These are phyloP conservation scores for Cyrtodaria siliqua DNA, from an alignment of 2,888 invertebrate species.

Conservation along the genomic window DNA sequence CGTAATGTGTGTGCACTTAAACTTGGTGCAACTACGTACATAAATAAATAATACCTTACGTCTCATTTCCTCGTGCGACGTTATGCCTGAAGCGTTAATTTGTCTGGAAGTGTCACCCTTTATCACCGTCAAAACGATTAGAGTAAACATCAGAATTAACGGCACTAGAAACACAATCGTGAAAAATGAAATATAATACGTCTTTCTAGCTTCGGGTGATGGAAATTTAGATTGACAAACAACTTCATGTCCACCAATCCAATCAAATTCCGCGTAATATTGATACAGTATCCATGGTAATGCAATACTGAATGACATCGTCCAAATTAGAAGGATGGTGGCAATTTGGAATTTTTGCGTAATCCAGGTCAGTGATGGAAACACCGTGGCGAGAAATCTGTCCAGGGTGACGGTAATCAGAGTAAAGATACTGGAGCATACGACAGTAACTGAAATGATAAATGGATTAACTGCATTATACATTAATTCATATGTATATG, in stretches of 20 bases:
- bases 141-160: slow-evolving; percentile 63
- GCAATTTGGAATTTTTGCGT: slow-evolving; percentile 62
- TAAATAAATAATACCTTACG: slow-evolving; percentile 44
- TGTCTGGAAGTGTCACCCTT: slow-evolving; percentile 21
- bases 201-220: slow-evolving; percentile 38
- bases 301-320: slow-evolving; percentile 40
- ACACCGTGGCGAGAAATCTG: slow-evolving; percentile 59
- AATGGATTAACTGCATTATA: too few relatives aligned
- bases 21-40: background rate
- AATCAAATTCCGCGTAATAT: slow-evolving; percentile 58
- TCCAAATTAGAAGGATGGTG: slow-evolving; percentile 62
- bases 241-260: slow-evolving; percentile 61
- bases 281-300: slow-evolving; percentile 68
- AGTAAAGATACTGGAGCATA: slow-evolving; percentile 64
- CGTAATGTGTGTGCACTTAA: too few relatives aligned
- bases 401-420: slow-evolving; percentile 59
- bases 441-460: slow-evolving; percentile 62
- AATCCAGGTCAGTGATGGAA: slow-evolving; percentile 43
- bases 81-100: background rate
- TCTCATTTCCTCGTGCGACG: slow-evolving; percentile 41
- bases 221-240: slow-evolving; percentile 67
- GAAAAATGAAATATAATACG: slow-evolving; percentile 60
- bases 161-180: slow-evolving; percentile 61
- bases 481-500: too few relatives aligned
- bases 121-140: slow-evolving; percentile 53